Evolutionary conservation across 37 sponge, comb jelly and placozoan species (phyloP).

Genomic region (Hormiphora californensis): DNA sequence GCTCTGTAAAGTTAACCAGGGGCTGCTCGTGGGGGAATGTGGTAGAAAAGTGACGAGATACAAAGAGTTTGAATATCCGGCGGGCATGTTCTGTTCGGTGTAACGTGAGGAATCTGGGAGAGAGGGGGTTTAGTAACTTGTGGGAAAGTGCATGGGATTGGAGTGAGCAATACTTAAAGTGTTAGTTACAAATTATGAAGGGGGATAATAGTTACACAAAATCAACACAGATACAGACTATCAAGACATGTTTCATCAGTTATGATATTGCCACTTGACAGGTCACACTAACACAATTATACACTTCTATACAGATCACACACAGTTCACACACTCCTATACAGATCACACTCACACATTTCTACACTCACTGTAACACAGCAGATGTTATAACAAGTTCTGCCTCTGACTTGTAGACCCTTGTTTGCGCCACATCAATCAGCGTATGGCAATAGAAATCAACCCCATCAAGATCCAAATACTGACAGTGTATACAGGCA

Average conservation of each 20-base stretch:
- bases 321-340: neutral
- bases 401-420: neutral
- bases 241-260: too few species aligned
- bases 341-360: neutral
- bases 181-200: too few species aligned
- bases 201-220: too few species aligned
- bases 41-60: neutral
- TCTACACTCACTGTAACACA: conserved; percentile 12
- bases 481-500: conserved; percentile 50
- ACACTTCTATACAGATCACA: too few species aligned
- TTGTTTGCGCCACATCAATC: conserved; percentile 9
- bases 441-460: conserved; percentile 46
- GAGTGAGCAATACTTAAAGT: too few species aligned
- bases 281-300: too few species aligned
- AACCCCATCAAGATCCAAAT: conserved; percentile 42
- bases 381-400: conserved; percentile 29
- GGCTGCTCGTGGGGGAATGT: conserved; percentile 31
- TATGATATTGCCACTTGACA: too few species aligned
- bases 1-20: conserved; percentile 19
- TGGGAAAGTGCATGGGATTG: too few species aligned
- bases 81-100: conserved; percentile 30
- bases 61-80: neutral
- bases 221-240: too few species aligned
- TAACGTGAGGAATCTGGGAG: conserved; percentile 8
- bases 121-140: neutral